Conservation (phyloP, 2,888 invertebrate genomes). For the Mechanitis messenoides region DNA sequence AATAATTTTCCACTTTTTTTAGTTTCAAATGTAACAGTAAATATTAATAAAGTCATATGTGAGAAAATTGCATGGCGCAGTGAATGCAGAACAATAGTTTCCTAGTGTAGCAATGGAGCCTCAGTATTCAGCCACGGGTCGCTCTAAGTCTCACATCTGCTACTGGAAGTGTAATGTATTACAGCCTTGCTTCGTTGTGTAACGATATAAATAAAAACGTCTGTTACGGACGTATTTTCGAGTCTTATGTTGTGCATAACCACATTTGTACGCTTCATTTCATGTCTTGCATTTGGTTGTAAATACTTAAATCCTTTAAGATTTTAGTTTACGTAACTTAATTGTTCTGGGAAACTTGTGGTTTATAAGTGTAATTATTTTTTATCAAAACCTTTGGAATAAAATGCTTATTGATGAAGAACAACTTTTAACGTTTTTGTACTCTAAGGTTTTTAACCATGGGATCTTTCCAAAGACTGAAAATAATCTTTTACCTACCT, state of each 20-base stretch:
- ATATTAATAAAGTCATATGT: too few species aligned
- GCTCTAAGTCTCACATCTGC: not conserved
- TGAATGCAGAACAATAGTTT: not conserved
- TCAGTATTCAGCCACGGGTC: not conserved
- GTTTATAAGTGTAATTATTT: too few species aligned
- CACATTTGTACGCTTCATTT: constrained; percentile 4
- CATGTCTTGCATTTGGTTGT: constrained; percentile 1
- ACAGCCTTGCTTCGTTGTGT: not conserved
- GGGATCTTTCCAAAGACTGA: too few species aligned
- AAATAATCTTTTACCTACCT: too few species aligned
- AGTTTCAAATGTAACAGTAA: too few species aligned
- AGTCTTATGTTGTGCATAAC: not conserved
- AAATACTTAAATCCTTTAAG: not conserved
- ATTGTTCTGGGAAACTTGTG: too few species aligned
- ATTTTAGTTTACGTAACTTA: too few species aligned
- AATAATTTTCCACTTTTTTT: too few species aligned
- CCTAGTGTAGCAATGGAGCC: not conserved
- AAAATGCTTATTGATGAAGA: too few species aligned
- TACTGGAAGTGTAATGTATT: not conserved
- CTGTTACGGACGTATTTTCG: constrained; percentile 4
- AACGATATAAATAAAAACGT: constrained; percentile 5
- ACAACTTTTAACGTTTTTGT: too few species aligned
- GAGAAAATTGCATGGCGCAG: not conserved
- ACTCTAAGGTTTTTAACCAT: too few species aligned
- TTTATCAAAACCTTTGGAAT: too few species aligned